A percentile compares a stretch with the other conserved stretches of the same genome.
phyloP scores from a whole-genome alignment of 2,888 invertebrate genomes.

The Caenorhabditis afra region DNA sequence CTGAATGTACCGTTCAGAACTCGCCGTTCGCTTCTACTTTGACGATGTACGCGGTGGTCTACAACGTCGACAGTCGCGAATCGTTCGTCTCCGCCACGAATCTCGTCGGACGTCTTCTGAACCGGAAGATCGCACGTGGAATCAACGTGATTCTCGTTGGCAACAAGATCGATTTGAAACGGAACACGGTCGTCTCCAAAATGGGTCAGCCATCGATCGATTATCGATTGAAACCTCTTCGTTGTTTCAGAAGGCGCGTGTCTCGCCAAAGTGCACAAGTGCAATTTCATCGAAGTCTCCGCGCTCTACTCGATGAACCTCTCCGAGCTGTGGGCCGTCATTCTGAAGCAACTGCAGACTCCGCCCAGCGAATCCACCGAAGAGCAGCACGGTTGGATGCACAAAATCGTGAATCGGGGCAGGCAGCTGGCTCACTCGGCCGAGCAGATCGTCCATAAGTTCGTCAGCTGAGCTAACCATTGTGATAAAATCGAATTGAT shows the following conservation, averaged over 20 bases:
- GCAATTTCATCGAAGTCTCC: slow-evolving; percentile 75
- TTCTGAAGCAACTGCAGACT: slow-evolving; percentile 70
- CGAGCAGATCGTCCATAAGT: slow-evolving; percentile 72
- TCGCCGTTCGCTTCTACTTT: slow-evolving; percentile 61
- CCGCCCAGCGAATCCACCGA: slow-evolving; percentile 1
- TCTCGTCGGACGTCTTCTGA: slow-evolving; percentile 62
- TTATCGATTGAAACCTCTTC: not conserved
- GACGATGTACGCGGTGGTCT: slow-evolving; percentile 73
- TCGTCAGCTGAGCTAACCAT: slow-evolving; percentile 6
- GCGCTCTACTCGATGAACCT: slow-evolving; percentile 75
- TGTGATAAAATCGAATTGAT: not conserved
- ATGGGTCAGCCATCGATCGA: slow-evolving; percentile 58
- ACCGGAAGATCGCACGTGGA: slow-evolving; percentile 36
- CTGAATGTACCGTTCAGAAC: slow-evolving; percentile 34
- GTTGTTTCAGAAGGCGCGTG: slow-evolving; percentile 75
- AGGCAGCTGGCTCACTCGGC: slow-evolving; percentile 75
- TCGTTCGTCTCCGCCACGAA: slow-evolving; percentile 73
- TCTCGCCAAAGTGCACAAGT: slow-evolving; percentile 77
- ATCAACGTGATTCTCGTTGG: slow-evolving; percentile 71
- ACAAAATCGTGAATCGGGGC: slow-evolving; percentile 71
- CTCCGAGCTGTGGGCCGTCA: slow-evolving; percentile 72
- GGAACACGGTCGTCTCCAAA: slow-evolving; percentile 74
- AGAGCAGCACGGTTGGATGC: slow-evolving; percentile 53
- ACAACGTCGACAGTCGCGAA: slow-evolving; percentile 75
- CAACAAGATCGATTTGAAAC: slow-evolving; percentile 78